Evolutionary conservation across 2,113 vertebrate species (phyloP), one percentile per base, ranked within the genome.

Genomic region (Papio anubis): DNA sequence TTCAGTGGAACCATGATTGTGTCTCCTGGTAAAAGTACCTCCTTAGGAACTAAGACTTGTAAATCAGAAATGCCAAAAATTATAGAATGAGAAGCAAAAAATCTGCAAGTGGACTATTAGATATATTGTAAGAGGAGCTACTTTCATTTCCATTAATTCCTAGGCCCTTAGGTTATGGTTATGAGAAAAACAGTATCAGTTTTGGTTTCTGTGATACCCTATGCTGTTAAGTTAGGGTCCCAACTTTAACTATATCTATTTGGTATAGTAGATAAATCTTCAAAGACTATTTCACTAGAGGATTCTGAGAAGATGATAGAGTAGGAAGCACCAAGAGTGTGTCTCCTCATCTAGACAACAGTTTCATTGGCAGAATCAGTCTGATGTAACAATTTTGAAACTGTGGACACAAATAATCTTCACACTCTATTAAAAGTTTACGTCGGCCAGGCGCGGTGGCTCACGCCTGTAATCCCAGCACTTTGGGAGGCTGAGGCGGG

Each of bases 201-300:
- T 57, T 59, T 93, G 30, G 48, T 32, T 80, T 89, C 50, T 81
- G 48, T 85, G 66, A 80, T 20, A 40, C 13, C 12, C 13, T 40
- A 84, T 85, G 40, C 35, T 96, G 5, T 64, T 84, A 73, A 85
- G 17, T 94, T 73, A 68, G 35, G n/a, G 25, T 18, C 45, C 72
- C 32, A 48, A 9, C 14, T 40, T 88, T 48, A 70, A 45, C 5
- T 72, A 20, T 59, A 48, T 40, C 57, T 79, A 80, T 55, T n/a
- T 88, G 35, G 30, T 68, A 10, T 43, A 38, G 83, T 90, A 85
- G 85, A 50, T 90, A 76, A 92, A n/a, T 89, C 35, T 52, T 90
- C 81, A 68, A 38, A 94, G 27, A 25, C 61, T 57, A 13, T 90
- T 88, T 88, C 61, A 64, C 18, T 38, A 82, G 78, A 89, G 55